Evolutionary conservation across 2,797 vertebrate species (phyloP).

Genomic region (Acanthurus tractus): DNA sequence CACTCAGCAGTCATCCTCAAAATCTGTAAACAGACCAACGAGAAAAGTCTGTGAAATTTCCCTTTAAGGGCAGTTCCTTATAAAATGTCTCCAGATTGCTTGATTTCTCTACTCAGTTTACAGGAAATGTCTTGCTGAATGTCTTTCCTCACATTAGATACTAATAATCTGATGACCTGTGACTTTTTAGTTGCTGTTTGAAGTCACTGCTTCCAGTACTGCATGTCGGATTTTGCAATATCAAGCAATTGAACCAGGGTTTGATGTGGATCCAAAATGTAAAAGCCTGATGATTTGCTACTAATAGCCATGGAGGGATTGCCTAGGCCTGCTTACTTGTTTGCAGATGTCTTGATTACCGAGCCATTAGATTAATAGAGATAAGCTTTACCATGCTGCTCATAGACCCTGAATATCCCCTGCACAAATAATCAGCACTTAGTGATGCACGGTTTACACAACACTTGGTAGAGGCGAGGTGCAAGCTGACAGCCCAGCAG

Average conservation of each 20-base stretch:
- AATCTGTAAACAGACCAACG: background rate
- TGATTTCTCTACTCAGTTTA: background rate
- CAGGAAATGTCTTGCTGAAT: background rate
- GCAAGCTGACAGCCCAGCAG: slow-evolving; percentile 33
- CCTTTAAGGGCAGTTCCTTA: background rate
- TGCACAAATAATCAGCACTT: slow-evolving; percentile 51
- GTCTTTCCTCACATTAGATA: background rate
- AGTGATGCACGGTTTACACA: slow-evolving; percentile 45
- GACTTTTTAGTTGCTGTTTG: slow-evolving; percentile 2
- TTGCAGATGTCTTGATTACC: slow-evolving; percentile 73
- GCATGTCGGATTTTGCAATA: slow-evolving; percentile 14
- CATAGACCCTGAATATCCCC: slow-evolving; percentile 57
- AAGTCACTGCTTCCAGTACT: background rate
- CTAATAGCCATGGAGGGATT: slow-evolving; percentile 64
- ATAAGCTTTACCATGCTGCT: slow-evolving; percentile 64
- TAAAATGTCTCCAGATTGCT: background rate
- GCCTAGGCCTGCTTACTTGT: slow-evolving; percentile 60
- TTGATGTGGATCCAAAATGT: slow-evolving; percentile 60
- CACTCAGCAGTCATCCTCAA: background rate
- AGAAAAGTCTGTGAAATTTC: background rate
- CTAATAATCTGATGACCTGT: background rate
- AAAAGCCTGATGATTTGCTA: slow-evolving; percentile 70
- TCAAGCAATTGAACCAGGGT: slow-evolving; percentile 40
- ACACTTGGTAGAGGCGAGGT: slow-evolving; percentile 19
- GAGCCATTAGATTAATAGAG: slow-evolving; percentile 75